phyloP scores from a whole-genome alignment of 2,113 vertebrate species.

The Isurus oxyrinchus region DNA sequence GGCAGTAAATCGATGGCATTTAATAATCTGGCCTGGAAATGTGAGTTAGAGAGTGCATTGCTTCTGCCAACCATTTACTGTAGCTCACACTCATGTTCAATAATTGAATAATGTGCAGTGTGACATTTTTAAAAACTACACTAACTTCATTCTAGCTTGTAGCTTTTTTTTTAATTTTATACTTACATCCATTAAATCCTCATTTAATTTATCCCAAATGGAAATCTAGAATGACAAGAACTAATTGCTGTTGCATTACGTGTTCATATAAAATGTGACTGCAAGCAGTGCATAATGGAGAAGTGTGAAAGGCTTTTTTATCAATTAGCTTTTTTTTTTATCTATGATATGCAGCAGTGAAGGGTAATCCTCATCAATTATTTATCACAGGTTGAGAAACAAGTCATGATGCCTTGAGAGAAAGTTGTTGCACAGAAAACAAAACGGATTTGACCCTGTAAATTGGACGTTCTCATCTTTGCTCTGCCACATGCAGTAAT shows the following conservation, averaged over 20 bases:
- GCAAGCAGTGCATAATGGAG: conserved; percentile 24
- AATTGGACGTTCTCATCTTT: background rate
- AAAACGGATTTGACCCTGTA: background rate
- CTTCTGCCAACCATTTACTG: background rate
- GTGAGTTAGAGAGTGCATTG: background rate
- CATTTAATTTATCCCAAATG: conserved; percentile 28
- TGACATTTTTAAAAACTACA: background rate
- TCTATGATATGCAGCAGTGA: conserved; percentile 19
- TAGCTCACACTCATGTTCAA: background rate
- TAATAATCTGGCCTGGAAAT: background rate
- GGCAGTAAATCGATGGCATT: background rate
- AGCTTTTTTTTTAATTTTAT: conserved; percentile 1
- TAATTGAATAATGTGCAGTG: background rate
- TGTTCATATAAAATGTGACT: conserved; percentile 11
- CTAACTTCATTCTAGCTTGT: conserved; percentile 1
- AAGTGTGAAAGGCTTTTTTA: conserved; percentile 23
- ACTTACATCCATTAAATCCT: conserved; percentile 28
- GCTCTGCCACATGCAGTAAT: background rate
- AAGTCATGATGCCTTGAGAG: conserved; percentile 24
- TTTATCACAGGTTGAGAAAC: conserved; percentile 22
- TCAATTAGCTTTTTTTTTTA: conserved; percentile 19
- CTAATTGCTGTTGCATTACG: conserved; percentile 24
- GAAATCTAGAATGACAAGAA: conserved; percentile 27
- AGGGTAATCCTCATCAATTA: conserved; percentile 31
- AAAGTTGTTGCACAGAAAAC: conserved; percentile 11